Conservation (phyloP, 2,888 invertebrate species). For the Melipona beecheii region DNA sequence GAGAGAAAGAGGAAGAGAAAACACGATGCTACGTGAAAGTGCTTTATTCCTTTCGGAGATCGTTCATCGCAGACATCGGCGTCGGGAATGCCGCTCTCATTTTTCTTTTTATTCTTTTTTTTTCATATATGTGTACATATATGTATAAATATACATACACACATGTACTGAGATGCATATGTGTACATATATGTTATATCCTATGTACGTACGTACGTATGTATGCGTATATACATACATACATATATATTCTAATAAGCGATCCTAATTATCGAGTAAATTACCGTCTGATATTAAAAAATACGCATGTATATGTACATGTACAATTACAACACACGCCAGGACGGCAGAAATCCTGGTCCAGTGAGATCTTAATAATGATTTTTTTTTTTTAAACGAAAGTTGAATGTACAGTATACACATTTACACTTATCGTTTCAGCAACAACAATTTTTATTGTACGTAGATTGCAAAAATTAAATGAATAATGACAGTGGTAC, state of each 20-base stretch:
- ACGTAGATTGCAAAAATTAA: conserved; percentile 79
- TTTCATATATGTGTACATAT: conserved; percentile 60
- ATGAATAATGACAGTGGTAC: conserved; percentile 80
- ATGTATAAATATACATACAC: conserved; percentile 56
- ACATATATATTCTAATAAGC: conserved; percentile 73
- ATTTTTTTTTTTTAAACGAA: conserved; percentile 65
- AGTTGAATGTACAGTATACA: conserved; percentile 75
- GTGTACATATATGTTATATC: conserved; percentile 51
- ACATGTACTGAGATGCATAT: conserved; percentile 48
- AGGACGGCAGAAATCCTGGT: conserved; percentile 75
- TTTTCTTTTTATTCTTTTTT: conserved; percentile 61
- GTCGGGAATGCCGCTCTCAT: conserved; percentile 73
- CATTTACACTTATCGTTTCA: conserved; percentile 77
- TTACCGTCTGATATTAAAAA: conserved; percentile 75
- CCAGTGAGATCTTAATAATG: conserved; percentile 75
- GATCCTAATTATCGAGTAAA: conserved; percentile 75
- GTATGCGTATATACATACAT: conserved; percentile 55
- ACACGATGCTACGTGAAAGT: conserved; percentile 72
- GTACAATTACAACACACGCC: conserved; percentile 76
- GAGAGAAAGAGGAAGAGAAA: conserved; percentile 45
- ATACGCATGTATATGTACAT: conserved; percentile 76
- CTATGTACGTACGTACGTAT: conserved; percentile 48
- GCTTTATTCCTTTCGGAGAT: conserved; percentile 75
- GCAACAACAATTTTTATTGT: conserved; percentile 82
- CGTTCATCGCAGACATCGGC: conserved; percentile 74